Evolutionary conservation across 2,888 invertebrate species (phyloP).

Genomic region (Drosophila picticornis): DNA sequence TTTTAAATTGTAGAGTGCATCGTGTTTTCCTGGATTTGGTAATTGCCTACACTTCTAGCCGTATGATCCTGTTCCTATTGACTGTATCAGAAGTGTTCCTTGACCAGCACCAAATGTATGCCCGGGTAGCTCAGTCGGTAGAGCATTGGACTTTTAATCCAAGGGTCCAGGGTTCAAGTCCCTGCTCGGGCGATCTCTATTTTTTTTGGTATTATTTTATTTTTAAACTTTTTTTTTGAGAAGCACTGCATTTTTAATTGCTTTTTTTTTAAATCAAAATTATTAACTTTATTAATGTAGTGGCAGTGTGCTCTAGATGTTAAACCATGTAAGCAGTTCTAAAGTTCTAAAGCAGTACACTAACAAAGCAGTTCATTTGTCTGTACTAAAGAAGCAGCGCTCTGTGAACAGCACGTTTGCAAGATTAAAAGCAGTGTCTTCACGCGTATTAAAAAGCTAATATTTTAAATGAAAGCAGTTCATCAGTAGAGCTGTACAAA

Average conservation of each 20-base stretch:
- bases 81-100: conserved; percentile 23
- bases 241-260: background rate
- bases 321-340: background rate
- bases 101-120: conserved; percentile 10
- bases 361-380: background rate
- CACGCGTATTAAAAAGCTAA: background rate
- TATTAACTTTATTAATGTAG: background rate
- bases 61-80: conserved; percentile 23
- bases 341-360: background rate
- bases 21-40: background rate
- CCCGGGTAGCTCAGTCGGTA: conserved; percentile 86
- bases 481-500: conserved; percentile 1
- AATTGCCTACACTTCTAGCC: background rate
- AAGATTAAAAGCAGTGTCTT: background rate
- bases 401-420: background rate
- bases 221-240: conserved; percentile 13
- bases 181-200: conserved; percentile 84
- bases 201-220: conserved; percentile 39
- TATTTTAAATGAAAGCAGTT: background rate
- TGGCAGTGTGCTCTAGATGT: too few species aligned
- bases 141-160: conserved; percentile 86
- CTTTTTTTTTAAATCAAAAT: background rate
- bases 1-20: conserved; percentile 65
- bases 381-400: too few species aligned
- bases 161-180: conserved; percentile 86